A percentile compares a stretch with the other conserved stretches of the same genome.
Conservation (phyloP, 2,888 invertebrate species). For the Andrena camellia region DNA sequence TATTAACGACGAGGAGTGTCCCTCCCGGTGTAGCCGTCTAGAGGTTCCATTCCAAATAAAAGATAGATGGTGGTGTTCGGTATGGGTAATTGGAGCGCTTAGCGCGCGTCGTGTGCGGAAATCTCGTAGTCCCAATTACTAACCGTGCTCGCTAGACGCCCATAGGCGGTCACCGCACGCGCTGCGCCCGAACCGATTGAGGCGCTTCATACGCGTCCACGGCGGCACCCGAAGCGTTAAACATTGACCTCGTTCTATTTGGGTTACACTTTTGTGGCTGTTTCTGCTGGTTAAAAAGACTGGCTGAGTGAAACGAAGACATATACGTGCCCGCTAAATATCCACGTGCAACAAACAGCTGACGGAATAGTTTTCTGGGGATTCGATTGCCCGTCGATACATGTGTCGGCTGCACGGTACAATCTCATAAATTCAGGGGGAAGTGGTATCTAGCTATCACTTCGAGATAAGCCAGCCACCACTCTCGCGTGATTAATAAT, state of each 20-base stretch:
- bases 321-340: background rate
- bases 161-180: constrained; percentile 7
- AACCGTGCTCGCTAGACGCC: background rate
- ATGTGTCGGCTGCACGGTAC: background rate
- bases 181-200: background rate
- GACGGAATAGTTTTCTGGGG: background rate
- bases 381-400: background rate
- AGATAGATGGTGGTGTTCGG: background rate
- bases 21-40: background rate
- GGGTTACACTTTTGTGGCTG: constrained; percentile 4
- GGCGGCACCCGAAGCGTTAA: constrained; percentile 2
- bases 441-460: background rate
- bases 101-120: background rate
- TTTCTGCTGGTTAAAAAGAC: constrained; percentile 5
- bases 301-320: background rate
- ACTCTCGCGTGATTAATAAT: background rate
- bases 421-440: background rate
- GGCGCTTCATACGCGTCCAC: background rate
- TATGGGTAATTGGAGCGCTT: background rate
- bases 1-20: background rate
- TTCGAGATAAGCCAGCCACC: background rate
- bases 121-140: background rate
- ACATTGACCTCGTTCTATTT: constrained; percentile 16
- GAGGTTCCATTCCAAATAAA: background rate
- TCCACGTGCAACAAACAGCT: constrained; percentile 6